Evolutionary conservation across 2,797 vertebrate species (phyloP).

Genomic region (Gambusia yucatana): DNA sequence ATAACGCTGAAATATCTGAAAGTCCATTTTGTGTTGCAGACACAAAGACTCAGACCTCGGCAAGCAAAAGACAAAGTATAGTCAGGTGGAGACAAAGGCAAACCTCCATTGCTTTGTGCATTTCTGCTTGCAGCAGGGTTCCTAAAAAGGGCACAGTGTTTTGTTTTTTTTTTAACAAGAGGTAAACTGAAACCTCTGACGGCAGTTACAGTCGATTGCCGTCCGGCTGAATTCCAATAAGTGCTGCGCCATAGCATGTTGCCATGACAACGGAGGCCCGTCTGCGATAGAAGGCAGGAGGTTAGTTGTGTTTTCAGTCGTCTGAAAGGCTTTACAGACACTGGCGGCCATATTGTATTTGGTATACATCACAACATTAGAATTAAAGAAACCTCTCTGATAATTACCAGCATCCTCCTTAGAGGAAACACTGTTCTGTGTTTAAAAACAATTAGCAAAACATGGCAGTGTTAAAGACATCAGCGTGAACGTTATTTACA

Average conservation of each 20-base stretch:
- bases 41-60: constrained; percentile 59
- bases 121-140: constrained; percentile 51
- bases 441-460: not conserved
- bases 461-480: not conserved
- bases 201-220: constrained; percentile 81
- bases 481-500: not conserved
- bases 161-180: constrained; percentile 18
- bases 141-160: constrained; percentile 55
- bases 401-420: not conserved
- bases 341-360: constrained; percentile 71
- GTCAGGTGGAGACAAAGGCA: constrained; percentile 53
- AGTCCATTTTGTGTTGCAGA: constrained; percentile 61
- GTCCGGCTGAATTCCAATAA: constrained; percentile 88
- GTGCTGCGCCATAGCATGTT: constrained; percentile 95
- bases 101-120: constrained; percentile 47
- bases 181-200: constrained; percentile 62
- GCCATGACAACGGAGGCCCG: constrained; percentile 94
- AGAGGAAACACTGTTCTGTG: not conserved
- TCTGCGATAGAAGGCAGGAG: constrained; percentile 73
- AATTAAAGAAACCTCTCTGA: constrained; percentile 1
- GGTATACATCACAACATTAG: constrained; percentile 34
- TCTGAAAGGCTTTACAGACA: constrained; percentile 52
- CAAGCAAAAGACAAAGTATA: constrained; percentile 38
- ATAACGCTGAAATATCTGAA: constrained; percentile 27
- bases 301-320: constrained; percentile 70